Percentiles rank a stretch among this genome's conserved stretches.
phyloP scores from a whole-genome alignment of 2,797 vertebrate genomes.

The Poeciliopsis gracilis region DNA sequence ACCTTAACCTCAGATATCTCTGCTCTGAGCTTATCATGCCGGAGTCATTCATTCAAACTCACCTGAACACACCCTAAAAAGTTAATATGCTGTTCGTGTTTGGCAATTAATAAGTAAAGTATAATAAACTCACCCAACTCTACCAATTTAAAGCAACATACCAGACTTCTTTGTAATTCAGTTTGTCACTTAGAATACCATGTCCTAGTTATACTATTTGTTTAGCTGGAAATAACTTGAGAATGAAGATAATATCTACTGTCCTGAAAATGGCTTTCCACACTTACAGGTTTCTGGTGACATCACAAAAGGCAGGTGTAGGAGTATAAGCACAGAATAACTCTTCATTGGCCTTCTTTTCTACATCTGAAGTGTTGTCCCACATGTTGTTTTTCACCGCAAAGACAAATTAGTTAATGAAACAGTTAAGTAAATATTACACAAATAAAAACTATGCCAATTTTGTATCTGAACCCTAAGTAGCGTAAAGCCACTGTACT shows the following conservation, averaged over 20 bases:
- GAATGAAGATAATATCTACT: neutral
- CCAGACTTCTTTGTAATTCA: neutral
- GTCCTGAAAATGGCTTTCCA: neutral
- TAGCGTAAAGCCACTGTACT: neutral
- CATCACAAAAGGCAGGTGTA: neutral
- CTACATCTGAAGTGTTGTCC: neutral
- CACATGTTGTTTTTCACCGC: neutral
- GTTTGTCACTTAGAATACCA: neutral
- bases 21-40: constrained; percentile 3
- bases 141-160: neutral
- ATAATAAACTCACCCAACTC: neutral
- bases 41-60: constrained; percentile 11
- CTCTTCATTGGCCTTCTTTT: neutral
- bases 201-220: neutral
- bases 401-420: neutral
- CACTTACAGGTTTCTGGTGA: neutral
- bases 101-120: neutral
- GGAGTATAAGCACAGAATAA: neutral
- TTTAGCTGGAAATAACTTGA: neutral
- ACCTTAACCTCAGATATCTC: constrained; percentile 30
- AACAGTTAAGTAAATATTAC: neutral
- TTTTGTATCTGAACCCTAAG: neutral
- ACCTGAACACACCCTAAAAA: neutral
- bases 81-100: neutral
- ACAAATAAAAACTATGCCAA: neutral